Conservation (phyloP, 2,797 vertebrate species). For the Galaxias olidus region DNA sequence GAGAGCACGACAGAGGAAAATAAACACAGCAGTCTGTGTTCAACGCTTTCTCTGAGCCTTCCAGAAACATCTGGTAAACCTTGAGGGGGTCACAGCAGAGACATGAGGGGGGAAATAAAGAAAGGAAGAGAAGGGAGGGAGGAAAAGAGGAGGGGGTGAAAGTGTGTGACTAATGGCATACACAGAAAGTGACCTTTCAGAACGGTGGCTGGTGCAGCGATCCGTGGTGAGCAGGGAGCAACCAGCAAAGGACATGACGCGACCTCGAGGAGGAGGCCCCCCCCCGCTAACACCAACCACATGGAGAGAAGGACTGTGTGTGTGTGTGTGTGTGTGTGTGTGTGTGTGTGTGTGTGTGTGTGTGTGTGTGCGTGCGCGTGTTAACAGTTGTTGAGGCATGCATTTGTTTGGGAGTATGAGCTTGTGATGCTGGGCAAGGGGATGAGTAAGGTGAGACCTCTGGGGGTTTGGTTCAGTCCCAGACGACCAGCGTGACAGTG, state of each 20-base stretch:
- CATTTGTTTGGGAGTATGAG: no score
- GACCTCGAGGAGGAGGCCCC: constrained; percentile 1
- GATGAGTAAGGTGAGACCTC: no score
- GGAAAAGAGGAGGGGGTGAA: constrained; percentile 1
- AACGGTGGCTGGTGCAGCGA: background rate
- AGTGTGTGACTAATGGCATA: constrained; percentile 36
- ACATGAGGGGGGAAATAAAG: background rate
- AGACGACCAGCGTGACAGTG: no score
- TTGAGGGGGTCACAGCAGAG: background rate
- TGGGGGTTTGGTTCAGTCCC: no score
- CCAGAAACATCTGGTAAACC: background rate
- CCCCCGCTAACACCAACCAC: constrained; percentile 6
- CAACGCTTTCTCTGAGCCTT: background rate
- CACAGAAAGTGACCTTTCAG: constrained; percentile 33
- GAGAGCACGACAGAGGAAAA: no score
- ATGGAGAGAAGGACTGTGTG: constrained; percentile 12
- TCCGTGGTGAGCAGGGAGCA: background rate
- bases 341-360: background rate
- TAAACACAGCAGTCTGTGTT: background rate
- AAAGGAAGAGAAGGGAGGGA: no score
- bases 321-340: background rate
- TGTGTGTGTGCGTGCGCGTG: background rate
- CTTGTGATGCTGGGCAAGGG: no score
- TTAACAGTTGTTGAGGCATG: no score
- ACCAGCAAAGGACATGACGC: constrained; percentile 1